These are phyloP conservation scores for Merluccius polli DNA, from an alignment of 2,797 vertebrate genomes.

Conservation along the genomic window DNA sequence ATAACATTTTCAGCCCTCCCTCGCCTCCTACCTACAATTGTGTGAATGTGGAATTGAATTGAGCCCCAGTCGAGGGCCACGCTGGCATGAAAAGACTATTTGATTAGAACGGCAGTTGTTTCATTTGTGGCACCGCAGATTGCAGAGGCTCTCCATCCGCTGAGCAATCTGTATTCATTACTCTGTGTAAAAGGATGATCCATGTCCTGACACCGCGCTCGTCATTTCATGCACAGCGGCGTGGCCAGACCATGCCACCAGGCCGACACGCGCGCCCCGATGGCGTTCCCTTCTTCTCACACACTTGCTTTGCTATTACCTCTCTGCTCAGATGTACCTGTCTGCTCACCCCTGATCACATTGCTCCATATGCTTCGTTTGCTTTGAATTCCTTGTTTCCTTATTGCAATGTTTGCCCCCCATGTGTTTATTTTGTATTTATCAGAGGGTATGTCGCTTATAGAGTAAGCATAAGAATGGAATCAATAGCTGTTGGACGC, in stretches of 20 bases:
- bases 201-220: slow-evolving; percentile 66
- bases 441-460: no score
- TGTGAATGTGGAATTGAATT: slow-evolving; percentile 76
- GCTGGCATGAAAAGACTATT: slow-evolving; percentile 78
- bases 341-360: no score
- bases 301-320: slow-evolving; percentile 9
- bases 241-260: slow-evolving; percentile 48
- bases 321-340: not conserved
- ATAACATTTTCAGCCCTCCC: slow-evolving; percentile 71
- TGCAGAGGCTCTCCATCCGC: slow-evolving; percentile 72
- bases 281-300: slow-evolving; percentile 34
- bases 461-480: no score
- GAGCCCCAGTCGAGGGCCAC: slow-evolving; percentile 75
- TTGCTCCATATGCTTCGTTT: not conserved
- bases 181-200: slow-evolving; percentile 71
- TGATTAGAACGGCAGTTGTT: slow-evolving; percentile 76
- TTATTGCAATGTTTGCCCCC: not conserved
- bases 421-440: no score
- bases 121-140: slow-evolving; percentile 73
- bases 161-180: slow-evolving; percentile 75
- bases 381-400: not conserved
- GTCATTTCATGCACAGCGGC: slow-evolving; percentile 74
- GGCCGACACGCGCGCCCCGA: slow-evolving; percentile 31
- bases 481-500: no score
- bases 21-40: slow-evolving; percentile 60